phyloP scores from a whole-genome alignment of 2,888 invertebrate genomes.

The Dynastes maya region DNA sequence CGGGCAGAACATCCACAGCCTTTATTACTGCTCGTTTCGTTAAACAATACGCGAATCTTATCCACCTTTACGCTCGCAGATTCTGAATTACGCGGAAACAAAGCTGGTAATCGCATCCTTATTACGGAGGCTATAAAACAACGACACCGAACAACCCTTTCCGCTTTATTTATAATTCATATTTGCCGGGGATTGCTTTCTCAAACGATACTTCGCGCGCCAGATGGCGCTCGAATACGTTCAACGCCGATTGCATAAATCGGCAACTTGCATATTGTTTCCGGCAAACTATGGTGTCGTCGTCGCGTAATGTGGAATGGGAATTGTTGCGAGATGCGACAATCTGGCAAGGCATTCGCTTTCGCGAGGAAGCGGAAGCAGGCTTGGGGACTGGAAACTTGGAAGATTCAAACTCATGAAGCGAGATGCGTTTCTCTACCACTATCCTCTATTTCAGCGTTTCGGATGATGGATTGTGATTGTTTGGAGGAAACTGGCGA shows the following conservation, averaged over 20 bases:
- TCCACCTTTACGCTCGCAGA: too few species aligned
- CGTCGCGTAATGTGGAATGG: background rate
- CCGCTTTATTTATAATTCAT: constrained; percentile 24
- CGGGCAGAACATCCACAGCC: constrained; percentile 15
- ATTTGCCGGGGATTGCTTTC: constrained; percentile 4
- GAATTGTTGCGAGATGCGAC: background rate
- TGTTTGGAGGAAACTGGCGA: too few species aligned
- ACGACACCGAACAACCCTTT: background rate
- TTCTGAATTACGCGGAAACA: too few species aligned
- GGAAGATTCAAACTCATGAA: too few species aligned
- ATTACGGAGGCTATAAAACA: background rate
- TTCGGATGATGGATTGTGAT: too few species aligned
- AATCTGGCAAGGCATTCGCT: background rate
- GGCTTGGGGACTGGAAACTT: too few species aligned
- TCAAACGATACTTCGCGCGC: background rate
- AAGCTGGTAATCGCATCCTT: background rate
- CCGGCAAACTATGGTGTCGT: constrained; percentile 2
- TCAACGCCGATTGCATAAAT: constrained; percentile 17
- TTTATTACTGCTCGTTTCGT: background rate
- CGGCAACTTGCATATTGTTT: constrained; percentile 30
- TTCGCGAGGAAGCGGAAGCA: background rate
- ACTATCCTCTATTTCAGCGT: too few species aligned
- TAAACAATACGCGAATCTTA: too few species aligned
- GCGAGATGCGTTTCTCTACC: too few species aligned
- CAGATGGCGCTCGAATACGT: constrained; percentile 8